Percentiles rank a stretch among this genome's conserved stretches.
Conservation (phyloP, 2,888 invertebrate species). For the Phyto melanocephala region DNA sequence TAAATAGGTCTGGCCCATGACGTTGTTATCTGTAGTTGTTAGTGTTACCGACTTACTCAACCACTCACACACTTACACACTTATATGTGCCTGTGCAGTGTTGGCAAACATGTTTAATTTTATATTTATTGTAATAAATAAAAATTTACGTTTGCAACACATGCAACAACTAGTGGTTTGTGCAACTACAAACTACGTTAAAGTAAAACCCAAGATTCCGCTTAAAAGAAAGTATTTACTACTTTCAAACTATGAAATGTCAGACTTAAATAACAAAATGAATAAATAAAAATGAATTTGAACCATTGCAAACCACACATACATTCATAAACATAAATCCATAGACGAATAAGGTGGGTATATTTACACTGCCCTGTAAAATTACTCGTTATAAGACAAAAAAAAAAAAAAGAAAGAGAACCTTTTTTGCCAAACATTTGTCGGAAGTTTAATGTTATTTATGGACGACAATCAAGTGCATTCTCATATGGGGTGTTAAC, state of each 20-base stretch:
- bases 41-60: conserved; percentile 34
- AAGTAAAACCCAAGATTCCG: conserved; percentile 41
- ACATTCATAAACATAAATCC: conserved; percentile 33
- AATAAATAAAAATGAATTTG: conserved; percentile 4
- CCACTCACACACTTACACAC: conserved; percentile 3
- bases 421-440: conserved; percentile 37
- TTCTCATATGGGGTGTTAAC: conserved; percentile 63
- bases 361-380: not conserved
- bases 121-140: conserved; percentile 64
- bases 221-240: conserved; percentile 52
- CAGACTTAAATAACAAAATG: conserved; percentile 4
- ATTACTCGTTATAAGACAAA: not conserved
- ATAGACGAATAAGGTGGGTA: not conserved
- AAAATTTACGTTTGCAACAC: conserved; percentile 59
- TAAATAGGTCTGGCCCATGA: conserved; percentile 57
- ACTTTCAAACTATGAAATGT: conserved; percentile 18
- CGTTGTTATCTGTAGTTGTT: conserved; percentile 51
- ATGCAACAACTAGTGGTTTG: conserved; percentile 60
- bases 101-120: conserved; percentile 64
- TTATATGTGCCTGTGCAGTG: conserved; percentile 37
- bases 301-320: conserved; percentile 16
- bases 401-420: conserved; percentile 4
- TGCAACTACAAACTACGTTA: not conserved
- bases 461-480: conserved; percentile 65
- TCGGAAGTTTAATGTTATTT: conserved; percentile 65